phyloP scores from a whole-genome alignment of 2,113 vertebrate genomes.

The Odocoileus virginianus region DNA sequence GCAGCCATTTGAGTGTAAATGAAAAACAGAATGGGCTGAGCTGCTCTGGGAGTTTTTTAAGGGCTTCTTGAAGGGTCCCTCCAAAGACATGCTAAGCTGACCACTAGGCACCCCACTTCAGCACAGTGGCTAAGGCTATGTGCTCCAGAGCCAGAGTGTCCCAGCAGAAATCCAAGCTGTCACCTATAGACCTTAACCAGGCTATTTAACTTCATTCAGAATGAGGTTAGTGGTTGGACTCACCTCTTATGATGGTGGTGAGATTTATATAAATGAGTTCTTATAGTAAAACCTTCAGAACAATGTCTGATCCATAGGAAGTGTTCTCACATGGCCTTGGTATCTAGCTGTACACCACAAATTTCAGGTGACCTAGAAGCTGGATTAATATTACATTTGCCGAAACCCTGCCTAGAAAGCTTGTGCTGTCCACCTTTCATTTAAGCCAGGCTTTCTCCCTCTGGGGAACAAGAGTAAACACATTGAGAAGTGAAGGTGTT shows the following conservation, averaged over 20 bases:
- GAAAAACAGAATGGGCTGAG: not conserved
- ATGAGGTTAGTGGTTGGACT: not conserved
- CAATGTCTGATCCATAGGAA: not conserved
- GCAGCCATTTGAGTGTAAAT: not conserved
- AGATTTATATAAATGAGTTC: not conserved
- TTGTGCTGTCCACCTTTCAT: not conserved
- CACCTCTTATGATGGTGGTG: not conserved
- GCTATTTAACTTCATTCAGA: not conserved
- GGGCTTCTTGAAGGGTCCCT: not conserved
- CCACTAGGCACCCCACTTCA: not conserved
- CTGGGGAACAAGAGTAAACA: not conserved
- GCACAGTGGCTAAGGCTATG: not conserved
- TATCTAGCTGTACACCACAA: not conserved
- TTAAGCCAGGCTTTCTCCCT: not conserved
- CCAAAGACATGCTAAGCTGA: not conserved
- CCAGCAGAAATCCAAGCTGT: not conserved
- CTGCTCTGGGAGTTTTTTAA: not conserved
- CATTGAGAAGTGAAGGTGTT: not conserved
- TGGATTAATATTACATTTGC: not conserved
- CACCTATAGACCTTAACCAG: not conserved
- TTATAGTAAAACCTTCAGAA: not conserved
- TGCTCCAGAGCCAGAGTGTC: not conserved
- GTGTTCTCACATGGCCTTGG: not conserved
- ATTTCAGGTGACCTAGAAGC: not conserved
- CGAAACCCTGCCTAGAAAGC: not conserved